Base-by-base conservation (phyloP, 2,797 vertebrate species). In the Pantherophis vulpinus region DNA sequence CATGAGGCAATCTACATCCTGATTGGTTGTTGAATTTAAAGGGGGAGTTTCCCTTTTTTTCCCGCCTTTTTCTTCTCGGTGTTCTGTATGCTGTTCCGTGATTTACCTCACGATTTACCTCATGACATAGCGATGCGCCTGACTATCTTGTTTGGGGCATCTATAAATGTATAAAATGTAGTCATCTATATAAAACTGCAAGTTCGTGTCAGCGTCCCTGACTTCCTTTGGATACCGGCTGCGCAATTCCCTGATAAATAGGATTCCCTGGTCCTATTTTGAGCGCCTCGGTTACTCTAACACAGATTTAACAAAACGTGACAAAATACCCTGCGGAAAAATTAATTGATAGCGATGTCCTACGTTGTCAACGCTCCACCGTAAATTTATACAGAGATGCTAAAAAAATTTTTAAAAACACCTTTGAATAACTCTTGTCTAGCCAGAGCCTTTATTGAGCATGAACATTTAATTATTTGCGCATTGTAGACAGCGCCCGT, bases 391-490 rank as follows among this genome's bases (percentile, higher is more conserved):
- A 61, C 0, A 14, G 59, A 61, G 74, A 83, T 89, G 42, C 23
- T 47, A 55, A 58, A 37, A 14, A 37, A 37, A 37, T 1, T 2
- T 63, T 59, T 60, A 7, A 47, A 27, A 63, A 63, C 11, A 0
- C 6, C 13, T 58, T 42, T 37, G 90, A 56, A 74, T 20, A 90
- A n/a, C 27, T 8, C 37, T 27, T 83, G 54, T 59, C 70, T 83
- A 83, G 55, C 25, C 54, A 58, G 70, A 13, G 55, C 54, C 54
- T 79, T 56, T 91, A 83, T 42, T 58, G 90, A 83, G 70, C 70
- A 91, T 91, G 55, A 91, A 91, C 32, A 1, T 79, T 91, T 91
- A 91, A 91, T 91, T 91, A 83, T 66, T 91, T 91, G 55, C 2
- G 14, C 70, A 59, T 58, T 91, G 74, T 83, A 58, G 32, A 29